Evolutionary conservation across 2,113 vertebrate genomes (phyloP), one percentile per base, ranked within the genome.

Genomic region (Anguilla japonica): DNA sequence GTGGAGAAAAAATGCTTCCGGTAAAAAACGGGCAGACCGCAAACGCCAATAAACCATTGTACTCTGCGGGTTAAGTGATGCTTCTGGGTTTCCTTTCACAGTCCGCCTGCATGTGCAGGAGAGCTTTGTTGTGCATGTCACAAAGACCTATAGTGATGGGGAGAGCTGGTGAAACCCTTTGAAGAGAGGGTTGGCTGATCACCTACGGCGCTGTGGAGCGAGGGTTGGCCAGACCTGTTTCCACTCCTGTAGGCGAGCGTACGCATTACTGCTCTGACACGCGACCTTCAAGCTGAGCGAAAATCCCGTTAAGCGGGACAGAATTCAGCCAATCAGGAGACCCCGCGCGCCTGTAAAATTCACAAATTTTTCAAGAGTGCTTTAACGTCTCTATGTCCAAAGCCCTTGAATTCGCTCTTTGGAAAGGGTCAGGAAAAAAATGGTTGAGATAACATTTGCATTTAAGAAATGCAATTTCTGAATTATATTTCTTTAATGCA

Each of bases 111-210:
- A 60, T 34, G 11, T 56, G 29, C 15, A 22, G 43, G 56, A 83
- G 82, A 83, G 29, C n/a, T 40, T 60, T 84, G 60, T 34, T 9
- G 40, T 84, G 57, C 39, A 14, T 71, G 34, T 71, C 83, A 40
- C 83, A 41, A 14, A 83, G 34, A 20, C 26, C 82, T 71, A 71
- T 7, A 11, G 22, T 26, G 79, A 75, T 15, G 56, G 41, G 63
- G 78, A 79, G 79, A 85, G 41, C 43, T 79, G 75, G 43, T 22
- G 34, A 53, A 34, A 41, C 5, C 39, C 41, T 85, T 85, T 20
- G 34, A 41, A 79, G 79, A 39, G 34, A 22, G 84, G 53, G 15
- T 34, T 34, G 79, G 84, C 79, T 56, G 84, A 85, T 85, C 71
- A 79, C 63, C 50, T 75, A 50, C 71, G 29, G 67, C 13, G 22